Evolutionary conservation across 2,797 vertebrate genomes (phyloP), one percentile per base, ranked within the genome.

Genomic region (Selene dorsalis): DNA sequence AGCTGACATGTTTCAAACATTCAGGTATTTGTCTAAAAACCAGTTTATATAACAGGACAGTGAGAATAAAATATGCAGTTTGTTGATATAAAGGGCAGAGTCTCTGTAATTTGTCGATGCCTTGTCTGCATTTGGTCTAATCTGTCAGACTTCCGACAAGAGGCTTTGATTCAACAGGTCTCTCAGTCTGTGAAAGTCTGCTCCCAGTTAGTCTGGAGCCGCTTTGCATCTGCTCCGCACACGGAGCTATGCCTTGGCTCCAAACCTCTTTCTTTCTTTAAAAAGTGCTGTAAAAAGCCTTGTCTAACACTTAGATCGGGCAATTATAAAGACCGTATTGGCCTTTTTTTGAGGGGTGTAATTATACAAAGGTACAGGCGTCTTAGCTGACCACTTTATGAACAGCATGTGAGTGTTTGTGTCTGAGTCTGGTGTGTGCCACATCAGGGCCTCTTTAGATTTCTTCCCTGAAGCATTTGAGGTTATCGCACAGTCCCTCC

Each of bases 211-310:
- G 92, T 88, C 85, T 89, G 91, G 89, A 93, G 91, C 84, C 89
- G 75, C 77, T 84, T 84, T 92, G 90, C 94, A 95, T 96, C 93
- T 95, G 94, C 88, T 93, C 56, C 71, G 57, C 94, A 94, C 90
- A 91, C 91, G 78, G 65, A 79, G 86, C 77, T 62, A 61, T 17
- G 80, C 75, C 66, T 75, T 76, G 73, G 78, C 86, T 89, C 84
- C 80, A 76, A 82, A 79, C 56, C 32, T 69, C 57, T 86, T 87
- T 87, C 76, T 87, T 86, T 90, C 70, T 83, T 84, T 69, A 84
- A 86, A 85, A 88, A 91, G 70, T 32, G 75, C 85, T 1, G 75
- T 90, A 87, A 93, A 92, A 93, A 71, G 45, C 69, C 69, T 71
- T 81, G 87, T 92, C 92, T 93, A 92, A 93, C 93, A 94, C 90